Conservation (phyloP, 2,113 vertebrate genomes). For the Solenodon paradoxus region DNA sequence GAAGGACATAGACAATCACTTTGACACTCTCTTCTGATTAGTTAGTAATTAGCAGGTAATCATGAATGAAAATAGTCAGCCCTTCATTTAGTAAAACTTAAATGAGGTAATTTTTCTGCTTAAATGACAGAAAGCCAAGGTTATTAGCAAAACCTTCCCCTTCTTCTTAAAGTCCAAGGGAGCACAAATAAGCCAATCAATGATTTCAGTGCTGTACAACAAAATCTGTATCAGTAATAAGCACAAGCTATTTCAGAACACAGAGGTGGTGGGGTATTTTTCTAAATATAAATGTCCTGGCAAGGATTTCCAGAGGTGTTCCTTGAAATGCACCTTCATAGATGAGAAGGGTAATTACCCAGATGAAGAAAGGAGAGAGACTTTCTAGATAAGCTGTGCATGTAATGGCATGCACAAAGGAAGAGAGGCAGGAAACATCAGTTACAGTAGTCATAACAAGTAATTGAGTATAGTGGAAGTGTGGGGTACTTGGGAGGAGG, state of each 20-base stretch:
- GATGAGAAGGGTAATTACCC: not conserved
- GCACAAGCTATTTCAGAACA: not conserved
- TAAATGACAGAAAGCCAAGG: not conserved
- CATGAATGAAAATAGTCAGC: not conserved
- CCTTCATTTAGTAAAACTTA: not conserved
- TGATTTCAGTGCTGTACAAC: not conserved
- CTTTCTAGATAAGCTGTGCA: not conserved
- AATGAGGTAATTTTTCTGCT: not conserved
- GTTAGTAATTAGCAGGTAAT: not conserved
- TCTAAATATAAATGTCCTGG: not conserved
- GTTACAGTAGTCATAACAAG: too few relatives aligned
- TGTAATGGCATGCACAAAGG: accelerated
- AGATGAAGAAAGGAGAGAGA: not conserved
- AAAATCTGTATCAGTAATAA: not conserved
- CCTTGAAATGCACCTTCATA: not conserved
- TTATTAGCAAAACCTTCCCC: not conserved
- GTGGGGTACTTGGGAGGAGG: not conserved
- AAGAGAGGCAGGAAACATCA: not conserved
- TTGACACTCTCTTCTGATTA: not conserved
- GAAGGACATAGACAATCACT: not conserved
- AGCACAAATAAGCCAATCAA: not conserved
- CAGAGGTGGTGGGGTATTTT: not conserved
- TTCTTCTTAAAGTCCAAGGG: not conserved
- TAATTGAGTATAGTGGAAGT: too few relatives aligned
- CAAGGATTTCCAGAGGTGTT: not conserved